Conservation (phyloP, 1,140 invertebrate species). For the Drosophila micromelanica region DNA sequence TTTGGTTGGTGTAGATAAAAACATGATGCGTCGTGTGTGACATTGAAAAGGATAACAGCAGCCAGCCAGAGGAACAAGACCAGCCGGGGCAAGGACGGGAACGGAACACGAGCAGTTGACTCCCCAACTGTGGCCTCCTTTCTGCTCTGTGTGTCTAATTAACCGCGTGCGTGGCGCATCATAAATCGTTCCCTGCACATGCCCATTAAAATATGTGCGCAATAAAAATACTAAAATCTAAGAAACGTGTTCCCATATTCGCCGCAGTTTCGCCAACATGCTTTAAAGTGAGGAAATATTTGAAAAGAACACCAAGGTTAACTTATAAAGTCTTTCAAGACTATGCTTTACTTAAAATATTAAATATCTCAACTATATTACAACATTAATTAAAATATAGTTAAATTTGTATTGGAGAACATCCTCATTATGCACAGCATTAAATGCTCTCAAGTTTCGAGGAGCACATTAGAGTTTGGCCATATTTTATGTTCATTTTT, state of each 20-base stretch:
- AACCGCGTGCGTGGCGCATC: constrained; percentile 79
- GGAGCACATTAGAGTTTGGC: constrained; percentile 14
- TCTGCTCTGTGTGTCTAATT: constrained; percentile 70
- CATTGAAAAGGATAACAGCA: constrained; percentile 78
- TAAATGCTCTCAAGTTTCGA: background rate
- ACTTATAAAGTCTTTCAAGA: too few relatives aligned
- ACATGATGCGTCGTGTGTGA: constrained; percentile 69
- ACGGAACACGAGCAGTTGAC: constrained; percentile 34
- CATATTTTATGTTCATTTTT: constrained; percentile 62
- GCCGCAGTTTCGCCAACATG: constrained; percentile 15
- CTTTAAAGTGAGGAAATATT: too few relatives aligned
- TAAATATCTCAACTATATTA: too few relatives aligned
- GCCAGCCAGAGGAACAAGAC: too few relatives aligned
- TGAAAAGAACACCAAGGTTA: too few relatives aligned
- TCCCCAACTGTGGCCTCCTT: constrained; percentile 59
- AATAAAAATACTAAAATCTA: constrained; percentile 38
- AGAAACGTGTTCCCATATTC: constrained; percentile 42
- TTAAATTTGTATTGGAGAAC: constrained; percentile 1
- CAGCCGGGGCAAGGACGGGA: constrained; percentile 20
- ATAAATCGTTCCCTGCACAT: constrained; percentile 79
- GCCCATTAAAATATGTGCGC: constrained; percentile 72
- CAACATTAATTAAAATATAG: too few relatives aligned
- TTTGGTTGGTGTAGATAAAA: constrained; percentile 52
- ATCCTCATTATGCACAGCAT: background rate
- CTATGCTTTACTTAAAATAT: too few relatives aligned